Evolutionary conservation across 1,140 invertebrate species (phyloP).

Genomic region (Catajapyx aquilonaris): DNA sequence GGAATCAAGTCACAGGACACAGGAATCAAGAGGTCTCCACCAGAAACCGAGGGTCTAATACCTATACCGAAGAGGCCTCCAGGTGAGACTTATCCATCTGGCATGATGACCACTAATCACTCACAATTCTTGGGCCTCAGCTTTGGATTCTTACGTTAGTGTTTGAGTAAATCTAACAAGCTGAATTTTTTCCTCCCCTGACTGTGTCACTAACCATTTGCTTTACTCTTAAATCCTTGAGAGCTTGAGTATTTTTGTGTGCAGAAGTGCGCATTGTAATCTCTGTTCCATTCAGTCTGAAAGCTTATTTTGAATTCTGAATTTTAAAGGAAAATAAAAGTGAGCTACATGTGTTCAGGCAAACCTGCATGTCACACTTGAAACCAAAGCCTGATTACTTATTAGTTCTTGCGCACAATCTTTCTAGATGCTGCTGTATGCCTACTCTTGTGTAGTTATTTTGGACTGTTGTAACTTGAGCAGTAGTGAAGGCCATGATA

Average conservation of each 20-base stretch:
- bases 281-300: neutral
- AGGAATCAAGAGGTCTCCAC: slow-evolving; percentile 22
- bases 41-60: slow-evolving; percentile 26
- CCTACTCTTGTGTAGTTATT: no score
- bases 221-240: slow-evolving; percentile 1
- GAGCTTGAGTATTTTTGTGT: neutral
- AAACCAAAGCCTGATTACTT: no score
- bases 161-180: neutral
- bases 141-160: neutral
- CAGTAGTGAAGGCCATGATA: no score
- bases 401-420: no score
- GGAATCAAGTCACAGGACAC: no score
- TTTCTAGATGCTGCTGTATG: no score
- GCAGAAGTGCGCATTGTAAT: neutral
- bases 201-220: neutral
- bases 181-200: neutral
- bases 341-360: no score
- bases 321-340: slow-evolving; percentile 1
- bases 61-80: slow-evolving; percentile 42
- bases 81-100: slow-evolving; percentile 31
- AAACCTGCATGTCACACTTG: no score
- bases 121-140: neutral
- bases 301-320: neutral
- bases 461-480: no score
- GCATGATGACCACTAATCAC: slow-evolving; percentile 1